Evolutionary conservation across 2,797 vertebrate genomes (phyloP).

Genomic region (Poeciliopsis turneri): DNA sequence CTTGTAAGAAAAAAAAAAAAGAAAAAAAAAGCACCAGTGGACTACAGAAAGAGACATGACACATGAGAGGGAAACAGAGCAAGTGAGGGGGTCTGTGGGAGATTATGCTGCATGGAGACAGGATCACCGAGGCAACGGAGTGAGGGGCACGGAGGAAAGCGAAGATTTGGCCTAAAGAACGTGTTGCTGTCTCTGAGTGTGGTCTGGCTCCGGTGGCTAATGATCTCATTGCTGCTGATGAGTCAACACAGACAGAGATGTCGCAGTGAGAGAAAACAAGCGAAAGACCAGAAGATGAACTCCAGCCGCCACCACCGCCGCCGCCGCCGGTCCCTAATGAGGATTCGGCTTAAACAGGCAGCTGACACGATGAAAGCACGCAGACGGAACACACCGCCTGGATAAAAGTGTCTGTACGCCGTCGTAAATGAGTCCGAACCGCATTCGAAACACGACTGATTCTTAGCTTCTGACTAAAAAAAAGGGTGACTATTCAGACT

Average conservation of each 20-base stretch:
- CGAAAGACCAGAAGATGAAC: slow-evolving; percentile 34
- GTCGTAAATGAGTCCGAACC: background rate
- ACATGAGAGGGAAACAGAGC: slow-evolving; percentile 19
- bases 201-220: slow-evolving; percentile 67
- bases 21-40: slow-evolving; percentile 22
- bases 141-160: slow-evolving; percentile 60
- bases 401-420: background rate
- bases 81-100: slow-evolving; percentile 59
- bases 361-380: background rate
- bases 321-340: background rate
- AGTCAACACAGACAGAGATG: slow-evolving; percentile 61
- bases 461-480: background rate
- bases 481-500: background rate
- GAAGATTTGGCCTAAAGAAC: slow-evolving; percentile 66
- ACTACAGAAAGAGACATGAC: slow-evolving; percentile 32
- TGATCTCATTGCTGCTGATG: slow-evolving; percentile 72
- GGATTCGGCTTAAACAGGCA: background rate
- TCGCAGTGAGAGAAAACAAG: slow-evolving; percentile 41
- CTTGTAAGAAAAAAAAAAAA: slow-evolving; percentile 4
- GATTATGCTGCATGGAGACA: slow-evolving; percentile 66
- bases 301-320: slow-evolving; percentile 8
- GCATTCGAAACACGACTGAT: background rate
- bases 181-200: slow-evolving; percentile 64
- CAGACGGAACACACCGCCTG: background rate
- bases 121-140: slow-evolving; percentile 74